phyloP scores from a whole-genome alignment of 2,888 invertebrate species.

The Spicauda simplicius region DNA sequence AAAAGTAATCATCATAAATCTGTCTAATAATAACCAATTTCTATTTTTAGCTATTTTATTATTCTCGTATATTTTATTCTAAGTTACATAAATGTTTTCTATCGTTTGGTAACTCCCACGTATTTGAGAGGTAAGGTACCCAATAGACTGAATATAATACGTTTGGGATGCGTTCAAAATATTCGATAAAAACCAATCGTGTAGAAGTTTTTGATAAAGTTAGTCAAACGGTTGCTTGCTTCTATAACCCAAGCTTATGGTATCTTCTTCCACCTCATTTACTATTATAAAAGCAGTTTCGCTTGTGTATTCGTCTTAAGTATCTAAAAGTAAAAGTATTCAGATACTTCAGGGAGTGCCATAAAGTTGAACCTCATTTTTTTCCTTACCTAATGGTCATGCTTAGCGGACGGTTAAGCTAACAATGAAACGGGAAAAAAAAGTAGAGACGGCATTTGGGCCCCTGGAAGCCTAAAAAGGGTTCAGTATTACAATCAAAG shows the following conservation, averaged over 20 bases:
- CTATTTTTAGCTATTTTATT: no score
- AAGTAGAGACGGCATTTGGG: no score
- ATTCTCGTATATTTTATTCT: no score
- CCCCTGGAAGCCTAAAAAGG: no score
- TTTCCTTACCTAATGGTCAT: no score
- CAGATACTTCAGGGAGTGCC: background rate
- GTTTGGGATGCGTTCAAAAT: conserved; percentile 9
- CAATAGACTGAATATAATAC: conserved; percentile 1
- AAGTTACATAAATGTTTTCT: no score
- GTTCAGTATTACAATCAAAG: no score
- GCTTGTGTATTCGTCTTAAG: background rate
- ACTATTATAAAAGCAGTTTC: conserved; percentile 1
- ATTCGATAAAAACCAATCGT: conserved; percentile 15
- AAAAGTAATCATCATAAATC: no score
- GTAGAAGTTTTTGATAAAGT: conserved; percentile 17
- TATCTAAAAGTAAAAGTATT: background rate
- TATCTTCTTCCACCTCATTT: conserved; percentile 10
- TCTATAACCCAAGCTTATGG: conserved; percentile 1
- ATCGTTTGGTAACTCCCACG: background rate
- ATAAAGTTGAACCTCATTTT: background rate
- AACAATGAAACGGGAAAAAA: no score
- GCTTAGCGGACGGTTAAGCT: no score
- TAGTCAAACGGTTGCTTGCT: conserved; percentile 9
- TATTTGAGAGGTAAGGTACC: background rate
- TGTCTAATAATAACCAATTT: no score